Evolutionary conservation across 2,888 invertebrate genomes (phyloP), one percentile per base, ranked within the genome.

Genomic region (Clitarchus hookeri): DNA sequence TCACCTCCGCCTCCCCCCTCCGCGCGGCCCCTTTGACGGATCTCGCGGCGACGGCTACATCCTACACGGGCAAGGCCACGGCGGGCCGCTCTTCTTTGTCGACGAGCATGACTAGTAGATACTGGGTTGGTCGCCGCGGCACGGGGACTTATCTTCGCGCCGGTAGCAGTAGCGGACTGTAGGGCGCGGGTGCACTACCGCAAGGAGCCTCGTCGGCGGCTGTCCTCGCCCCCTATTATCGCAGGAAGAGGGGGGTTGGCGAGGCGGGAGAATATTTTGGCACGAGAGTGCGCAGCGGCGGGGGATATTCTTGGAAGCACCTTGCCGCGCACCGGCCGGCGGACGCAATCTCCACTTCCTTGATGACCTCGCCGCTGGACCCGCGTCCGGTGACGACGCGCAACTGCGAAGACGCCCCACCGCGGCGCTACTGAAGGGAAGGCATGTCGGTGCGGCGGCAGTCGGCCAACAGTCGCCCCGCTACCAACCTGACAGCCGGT

Each of bases 311-410:
- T 65, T 65, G 65, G 65, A 65, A 23, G 19, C 65, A 65, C 65
- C 65, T 65, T 23, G 13, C 65, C 19, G 19, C 16, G 6, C 65
- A 23, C 19, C 65, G n/a, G n/a, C n/a, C n/a, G 65, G 19, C 19
- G 65, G 65, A 65, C 65, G 65, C 65, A 65, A 65, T 65, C 65
- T 65, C 65, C 65, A 65, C 65, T 65, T 65, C 65, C 65, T 65
- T 65, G 65, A 65, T 23, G 65, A 65, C 65, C 65, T 65, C 65
- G 65, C 65, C 65, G 65, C 11, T 8, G 13, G 13, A 12, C 65
- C 65, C 19, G 19, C 65, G 65, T 65, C 19, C 65, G 13, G 12
- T 12, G 48, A 12, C 48, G 48, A 9, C 48, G 48, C 48, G 48
- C n/a, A 48, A 48, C 48, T 12, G 48, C 48, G 65, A 65, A 13